Conservation (phyloP, 2,888 invertebrate genomes). For the Brachypalpus laphriformis region DNA sequence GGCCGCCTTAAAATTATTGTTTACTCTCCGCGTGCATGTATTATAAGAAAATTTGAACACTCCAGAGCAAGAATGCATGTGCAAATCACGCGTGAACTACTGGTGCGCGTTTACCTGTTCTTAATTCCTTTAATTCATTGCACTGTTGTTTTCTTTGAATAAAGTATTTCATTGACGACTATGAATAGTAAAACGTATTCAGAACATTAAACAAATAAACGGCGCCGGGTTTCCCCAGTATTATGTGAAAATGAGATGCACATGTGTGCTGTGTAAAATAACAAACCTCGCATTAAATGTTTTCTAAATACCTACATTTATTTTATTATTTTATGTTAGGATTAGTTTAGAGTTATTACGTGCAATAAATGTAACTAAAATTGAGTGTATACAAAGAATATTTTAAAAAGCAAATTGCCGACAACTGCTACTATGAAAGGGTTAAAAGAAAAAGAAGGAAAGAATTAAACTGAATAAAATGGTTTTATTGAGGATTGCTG, state of each 20-base stretch:
- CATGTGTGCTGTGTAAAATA: background rate
- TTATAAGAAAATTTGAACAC: background rate
- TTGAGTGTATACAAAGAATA: background rate
- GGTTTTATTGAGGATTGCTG: constrained; percentile 24
- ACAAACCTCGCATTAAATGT: background rate
- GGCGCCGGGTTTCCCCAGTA: constrained; percentile 49
- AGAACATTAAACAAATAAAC: constrained; percentile 1
- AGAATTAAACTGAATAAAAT: background rate
- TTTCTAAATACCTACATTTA: constrained; percentile 6
- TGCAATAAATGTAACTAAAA: constrained; percentile 26
- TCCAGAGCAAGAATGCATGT: constrained; percentile 1
- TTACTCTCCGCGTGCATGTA: constrained; percentile 11
- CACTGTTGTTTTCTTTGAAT: background rate
- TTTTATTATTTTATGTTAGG: constrained; percentile 36
- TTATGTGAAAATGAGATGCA: background rate
- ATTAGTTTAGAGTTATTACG: constrained; percentile 6
- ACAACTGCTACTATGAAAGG: constrained; percentile 6
- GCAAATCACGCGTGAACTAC: constrained; percentile 24
- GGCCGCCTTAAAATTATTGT: constrained; percentile 56
- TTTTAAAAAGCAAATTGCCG: background rate
- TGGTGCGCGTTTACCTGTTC: background rate
- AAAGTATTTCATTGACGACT: constrained; percentile 17
- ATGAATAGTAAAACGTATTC: constrained; percentile 24
- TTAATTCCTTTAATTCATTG: background rate
- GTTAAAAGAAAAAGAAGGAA: background rate